These are phyloP conservation scores for Macrophya annulata DNA, from an alignment of 2,888 invertebrate species.

Conservation along the genomic window DNA sequence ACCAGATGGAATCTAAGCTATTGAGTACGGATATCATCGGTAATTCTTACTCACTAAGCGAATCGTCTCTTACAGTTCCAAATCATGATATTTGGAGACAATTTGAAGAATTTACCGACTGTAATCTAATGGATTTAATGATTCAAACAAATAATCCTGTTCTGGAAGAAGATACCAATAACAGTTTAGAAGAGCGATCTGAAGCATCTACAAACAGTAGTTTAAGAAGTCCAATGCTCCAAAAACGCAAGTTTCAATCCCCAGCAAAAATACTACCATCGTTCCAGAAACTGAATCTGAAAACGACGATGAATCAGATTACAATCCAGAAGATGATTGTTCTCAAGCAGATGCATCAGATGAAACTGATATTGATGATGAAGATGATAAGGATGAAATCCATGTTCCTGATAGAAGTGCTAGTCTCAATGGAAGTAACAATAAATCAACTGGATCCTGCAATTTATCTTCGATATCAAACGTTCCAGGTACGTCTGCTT, in stretches of 20 bases:
- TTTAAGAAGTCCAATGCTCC: not conserved
- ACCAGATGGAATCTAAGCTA: not conserved
- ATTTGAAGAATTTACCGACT: not conserved
- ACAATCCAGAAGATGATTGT: not conserved
- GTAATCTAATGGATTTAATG: not conserved
- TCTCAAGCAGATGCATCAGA: not conserved
- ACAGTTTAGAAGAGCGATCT: not conserved
- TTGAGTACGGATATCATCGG: not conserved
- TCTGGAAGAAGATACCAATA: not conserved
- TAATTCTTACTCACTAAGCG: not conserved
- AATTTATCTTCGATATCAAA: constrained; percentile 28
- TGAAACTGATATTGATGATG: not conserved
- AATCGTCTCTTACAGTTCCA: not conserved
- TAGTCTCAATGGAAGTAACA: constrained; percentile 9
- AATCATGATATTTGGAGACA: constrained; percentile 15
- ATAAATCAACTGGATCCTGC: constrained; percentile 17
- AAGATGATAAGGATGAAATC: not conserved
- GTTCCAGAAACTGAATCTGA: not conserved
- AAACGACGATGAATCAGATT: constrained; percentile 13
- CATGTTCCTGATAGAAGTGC: not conserved
- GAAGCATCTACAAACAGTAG: not conserved
- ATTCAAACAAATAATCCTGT: not conserved
- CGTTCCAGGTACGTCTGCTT: constrained; percentile 42
- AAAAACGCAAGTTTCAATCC: not conserved
- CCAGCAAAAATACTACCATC: not conserved